Evolutionary conservation across 2,888 invertebrate genomes (phyloP).

Genomic region (Tinea trinotella): DNA sequence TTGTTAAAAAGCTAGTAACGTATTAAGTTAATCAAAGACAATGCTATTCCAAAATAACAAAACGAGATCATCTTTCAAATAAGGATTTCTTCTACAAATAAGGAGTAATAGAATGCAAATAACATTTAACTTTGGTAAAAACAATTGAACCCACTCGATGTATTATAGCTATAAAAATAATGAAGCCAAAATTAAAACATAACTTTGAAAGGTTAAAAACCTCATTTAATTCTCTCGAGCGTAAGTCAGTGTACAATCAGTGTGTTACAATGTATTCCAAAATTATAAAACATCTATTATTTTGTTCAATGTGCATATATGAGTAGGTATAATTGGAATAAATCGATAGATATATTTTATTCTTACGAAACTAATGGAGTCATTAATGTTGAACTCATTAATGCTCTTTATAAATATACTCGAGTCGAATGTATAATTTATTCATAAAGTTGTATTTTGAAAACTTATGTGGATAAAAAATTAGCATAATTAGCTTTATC

Average conservation of each 20-base stretch:
- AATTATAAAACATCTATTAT: background rate
- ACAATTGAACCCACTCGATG: conserved; percentile 1
- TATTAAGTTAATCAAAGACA: too few relatives aligned
- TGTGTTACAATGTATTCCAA: background rate
- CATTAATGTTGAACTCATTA: conserved; percentile 7
- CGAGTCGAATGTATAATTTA: background rate
- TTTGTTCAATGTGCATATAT: background rate
- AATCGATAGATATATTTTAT: conserved; percentile 5
- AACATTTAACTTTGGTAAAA: background rate
- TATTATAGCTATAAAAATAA: conserved; percentile 7
- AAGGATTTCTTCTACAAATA: background rate
- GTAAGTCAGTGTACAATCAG: background rate
- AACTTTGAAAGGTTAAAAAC: background rate
- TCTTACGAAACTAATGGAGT: conserved; percentile 18
- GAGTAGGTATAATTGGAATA: background rate
- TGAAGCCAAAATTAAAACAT: conserved; percentile 8
- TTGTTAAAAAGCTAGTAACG: too few relatives aligned
- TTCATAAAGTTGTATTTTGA: background rate
- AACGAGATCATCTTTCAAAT: background rate
- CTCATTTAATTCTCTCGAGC: conserved; percentile 3
- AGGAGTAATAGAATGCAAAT: conserved; percentile 5
- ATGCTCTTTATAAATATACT: too few relatives aligned
- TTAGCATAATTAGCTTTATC: background rate
- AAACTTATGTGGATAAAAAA: background rate
- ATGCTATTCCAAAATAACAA: background rate